Conservation (phyloP, 2,888 invertebrate genomes). For the Leptopilina drosophilae region DNA sequence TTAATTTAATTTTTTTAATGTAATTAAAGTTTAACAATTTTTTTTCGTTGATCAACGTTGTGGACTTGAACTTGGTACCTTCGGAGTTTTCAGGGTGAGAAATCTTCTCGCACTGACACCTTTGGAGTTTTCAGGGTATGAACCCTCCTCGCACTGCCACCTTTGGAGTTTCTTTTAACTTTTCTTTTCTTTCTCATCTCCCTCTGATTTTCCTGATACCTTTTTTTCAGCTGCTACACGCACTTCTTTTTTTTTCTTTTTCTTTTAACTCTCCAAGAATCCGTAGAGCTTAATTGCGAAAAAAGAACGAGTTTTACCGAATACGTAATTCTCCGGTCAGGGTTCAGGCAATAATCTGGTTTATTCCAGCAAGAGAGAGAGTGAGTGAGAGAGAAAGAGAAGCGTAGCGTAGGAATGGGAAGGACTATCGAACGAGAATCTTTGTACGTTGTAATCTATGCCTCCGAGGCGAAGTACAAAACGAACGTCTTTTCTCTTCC, state of each 20-base stretch:
- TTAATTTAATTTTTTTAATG: too few species aligned
- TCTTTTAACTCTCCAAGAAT: neutral
- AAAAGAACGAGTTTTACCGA: constrained; percentile 65
- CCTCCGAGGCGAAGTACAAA: constrained; percentile 21
- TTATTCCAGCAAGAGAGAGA: constrained; percentile 58
- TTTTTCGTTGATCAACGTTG: too few species aligned
- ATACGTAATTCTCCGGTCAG: constrained; percentile 73
- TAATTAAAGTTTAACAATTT: too few species aligned
- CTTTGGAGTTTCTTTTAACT: too few species aligned
- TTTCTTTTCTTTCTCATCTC: too few species aligned
- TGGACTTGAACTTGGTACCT: too few species aligned
- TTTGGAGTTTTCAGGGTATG: too few species aligned
- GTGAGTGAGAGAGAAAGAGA: constrained; percentile 18
- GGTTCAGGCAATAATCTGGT: constrained; percentile 74
- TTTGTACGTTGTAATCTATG: constrained; percentile 42
- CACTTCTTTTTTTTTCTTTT: neutral
- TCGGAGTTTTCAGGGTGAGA: too few species aligned
- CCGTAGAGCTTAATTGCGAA: constrained; percentile 17
- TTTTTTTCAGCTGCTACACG: constrained; percentile 41
- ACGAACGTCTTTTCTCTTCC: constrained; percentile 38
- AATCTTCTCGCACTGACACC: too few species aligned
- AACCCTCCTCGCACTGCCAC: too few species aligned
- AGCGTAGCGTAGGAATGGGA: constrained; percentile 44
- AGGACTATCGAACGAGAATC: constrained; percentile 42
- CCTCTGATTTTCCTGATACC: neutral